Evolutionary conservation across 2,797 vertebrate species (phyloP).

Genomic region (Cercopithecus neglectus): DNA sequence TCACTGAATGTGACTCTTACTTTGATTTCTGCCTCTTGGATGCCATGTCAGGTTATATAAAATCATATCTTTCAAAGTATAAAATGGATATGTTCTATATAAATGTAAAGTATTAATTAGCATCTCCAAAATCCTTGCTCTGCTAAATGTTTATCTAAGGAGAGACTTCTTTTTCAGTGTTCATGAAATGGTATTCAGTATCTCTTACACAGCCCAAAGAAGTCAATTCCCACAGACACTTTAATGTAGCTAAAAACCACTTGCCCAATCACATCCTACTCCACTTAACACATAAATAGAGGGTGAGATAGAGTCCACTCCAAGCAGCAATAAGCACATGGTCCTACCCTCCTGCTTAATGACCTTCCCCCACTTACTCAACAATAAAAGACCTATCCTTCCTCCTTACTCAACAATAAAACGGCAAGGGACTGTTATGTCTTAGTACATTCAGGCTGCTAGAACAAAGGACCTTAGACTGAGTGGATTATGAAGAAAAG

Average conservation of each 20-base stretch:
- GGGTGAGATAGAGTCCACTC: background rate
- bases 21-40: background rate
- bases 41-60: background rate
- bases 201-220: background rate
- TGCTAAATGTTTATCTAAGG: constrained; percentile 24
- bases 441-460: background rate
- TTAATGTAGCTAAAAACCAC: constrained; percentile 32
- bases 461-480: background rate
- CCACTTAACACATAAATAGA: background rate
- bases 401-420: background rate
- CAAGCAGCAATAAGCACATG: background rate
- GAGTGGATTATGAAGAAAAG: background rate
- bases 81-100: background rate
- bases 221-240: constrained; percentile 4
- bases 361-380: background rate
- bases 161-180: background rate
- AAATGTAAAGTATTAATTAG: constrained; percentile 7
- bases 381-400: background rate
- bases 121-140: background rate
- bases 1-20: background rate
- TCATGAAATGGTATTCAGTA: constrained; percentile 22
- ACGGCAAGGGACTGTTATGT: background rate
- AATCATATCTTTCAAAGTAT: constrained; percentile 15
- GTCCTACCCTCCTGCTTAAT: background rate
- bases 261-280: background rate